Conservation (phyloP, 2,888 invertebrate species). For the Hofmannophila pseudospretella region DNA sequence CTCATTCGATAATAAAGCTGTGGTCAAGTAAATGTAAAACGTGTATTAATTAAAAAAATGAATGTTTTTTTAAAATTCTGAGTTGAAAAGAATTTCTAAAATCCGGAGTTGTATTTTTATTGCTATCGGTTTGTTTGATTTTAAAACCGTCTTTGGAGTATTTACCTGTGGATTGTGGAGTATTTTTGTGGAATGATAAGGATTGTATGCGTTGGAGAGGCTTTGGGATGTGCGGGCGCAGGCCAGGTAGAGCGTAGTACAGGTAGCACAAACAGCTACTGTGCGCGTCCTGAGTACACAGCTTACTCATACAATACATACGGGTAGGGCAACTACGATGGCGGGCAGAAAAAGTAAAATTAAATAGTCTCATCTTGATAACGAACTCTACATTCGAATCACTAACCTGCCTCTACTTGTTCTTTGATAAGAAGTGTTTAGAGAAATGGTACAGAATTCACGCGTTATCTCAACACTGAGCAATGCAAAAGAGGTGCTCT, state of each 20-base stretch:
- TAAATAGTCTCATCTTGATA: no score
- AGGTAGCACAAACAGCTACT: constrained; percentile 70
- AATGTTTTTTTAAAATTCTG: constrained; percentile 23
- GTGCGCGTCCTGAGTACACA: constrained; percentile 69
- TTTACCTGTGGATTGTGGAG: constrained; percentile 54
- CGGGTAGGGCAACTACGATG: constrained; percentile 30
- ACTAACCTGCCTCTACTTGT: no score
- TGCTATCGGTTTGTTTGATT: constrained; percentile 49
- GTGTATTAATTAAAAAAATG: constrained; percentile 48
- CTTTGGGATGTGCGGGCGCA: constrained; percentile 23
- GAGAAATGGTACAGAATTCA: no score
- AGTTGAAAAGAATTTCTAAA: constrained; percentile 7
- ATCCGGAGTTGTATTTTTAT: constrained; percentile 22
- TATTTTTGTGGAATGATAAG: constrained; percentile 67
- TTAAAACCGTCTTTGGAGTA: constrained; percentile 42
- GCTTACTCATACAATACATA: constrained; percentile 42
- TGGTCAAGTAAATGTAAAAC: constrained; percentile 55
- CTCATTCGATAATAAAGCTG: constrained; percentile 57
- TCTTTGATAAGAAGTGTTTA: no score
- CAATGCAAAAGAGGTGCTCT: no score
- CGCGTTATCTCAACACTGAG: no score
- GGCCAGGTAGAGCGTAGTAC: constrained; percentile 64
- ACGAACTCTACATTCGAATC: no score
- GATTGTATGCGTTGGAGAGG: constrained; percentile 38
- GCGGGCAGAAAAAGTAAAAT: neutral